Evolutionary conservation across 2,113 vertebrate species (phyloP).

Genomic region (Callospermophilus lateralis): DNA sequence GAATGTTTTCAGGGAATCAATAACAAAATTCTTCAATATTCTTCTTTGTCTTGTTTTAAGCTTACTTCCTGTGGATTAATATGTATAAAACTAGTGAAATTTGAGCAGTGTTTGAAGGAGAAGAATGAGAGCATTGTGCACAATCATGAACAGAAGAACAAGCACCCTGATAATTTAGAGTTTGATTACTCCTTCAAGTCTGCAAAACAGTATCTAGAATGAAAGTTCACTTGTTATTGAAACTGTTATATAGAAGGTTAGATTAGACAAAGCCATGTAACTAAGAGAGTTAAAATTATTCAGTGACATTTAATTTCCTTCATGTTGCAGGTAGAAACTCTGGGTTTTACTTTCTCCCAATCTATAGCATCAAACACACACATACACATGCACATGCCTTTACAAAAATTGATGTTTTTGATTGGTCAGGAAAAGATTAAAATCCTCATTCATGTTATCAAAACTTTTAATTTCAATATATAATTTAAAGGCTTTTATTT

Average conservation of each 20-base stretch:
- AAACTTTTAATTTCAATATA: background rate
- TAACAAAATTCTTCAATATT: background rate
- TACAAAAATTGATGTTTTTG: background rate
- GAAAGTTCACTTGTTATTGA: background rate
- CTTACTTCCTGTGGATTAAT: background rate
- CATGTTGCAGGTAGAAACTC: conserved; percentile 14
- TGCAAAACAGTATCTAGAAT: background rate
- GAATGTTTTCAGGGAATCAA: background rate
- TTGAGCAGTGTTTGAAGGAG: background rate
- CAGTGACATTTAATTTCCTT: background rate
- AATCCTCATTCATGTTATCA: conserved; percentile 4
- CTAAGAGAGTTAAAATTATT: background rate
- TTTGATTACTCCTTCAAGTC: background rate
- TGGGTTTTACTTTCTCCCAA: background rate
- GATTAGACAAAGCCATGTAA: background rate
- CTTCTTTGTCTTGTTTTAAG: background rate
- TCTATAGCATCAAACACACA: conserved; percentile 1
- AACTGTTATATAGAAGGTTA: background rate
- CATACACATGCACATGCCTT: background rate
- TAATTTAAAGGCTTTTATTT: conserved; percentile 5
- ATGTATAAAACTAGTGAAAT: background rate
- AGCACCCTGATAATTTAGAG: background rate
- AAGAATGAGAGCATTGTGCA: background rate
- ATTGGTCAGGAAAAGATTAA: background rate
- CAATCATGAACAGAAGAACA: background rate